Percentiles rank a stretch among this genome's conserved stretches.
These are phyloP conservation scores for Phorcus lineatus DNA, from an alignment of 2,888 invertebrate genomes.

Conservation along the genomic window DNA sequence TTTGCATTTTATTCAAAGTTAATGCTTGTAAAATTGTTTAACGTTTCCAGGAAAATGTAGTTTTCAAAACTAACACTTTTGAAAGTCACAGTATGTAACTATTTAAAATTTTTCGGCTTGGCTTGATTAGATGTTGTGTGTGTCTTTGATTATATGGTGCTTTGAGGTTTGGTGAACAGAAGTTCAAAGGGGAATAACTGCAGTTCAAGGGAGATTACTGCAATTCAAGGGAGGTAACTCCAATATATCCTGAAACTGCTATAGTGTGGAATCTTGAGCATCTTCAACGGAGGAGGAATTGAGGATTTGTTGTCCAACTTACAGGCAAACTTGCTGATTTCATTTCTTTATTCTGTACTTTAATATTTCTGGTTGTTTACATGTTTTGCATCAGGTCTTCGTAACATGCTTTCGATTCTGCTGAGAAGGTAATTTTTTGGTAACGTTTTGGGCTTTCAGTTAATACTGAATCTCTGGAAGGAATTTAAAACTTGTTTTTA, in stretches of 20 bases:
- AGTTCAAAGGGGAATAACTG: not conserved
- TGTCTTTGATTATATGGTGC: not conserved
- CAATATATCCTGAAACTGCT: not conserved
- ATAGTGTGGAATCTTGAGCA: not conserved
- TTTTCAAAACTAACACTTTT: not conserved
- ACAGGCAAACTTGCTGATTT: constrained; percentile 3
- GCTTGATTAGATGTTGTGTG: constrained; percentile 8
- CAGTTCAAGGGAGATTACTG: constrained; percentile 5
- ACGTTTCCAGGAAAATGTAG: no score
- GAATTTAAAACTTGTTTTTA: no score
- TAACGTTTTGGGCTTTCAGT: no score
- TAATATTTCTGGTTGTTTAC: no score
- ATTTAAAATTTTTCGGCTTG: not conserved
- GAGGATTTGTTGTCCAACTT: constrained; percentile 5
- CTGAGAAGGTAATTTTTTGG: no score
- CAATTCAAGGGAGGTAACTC: not conserved
- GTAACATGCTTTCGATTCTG: no score
- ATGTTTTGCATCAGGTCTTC: no score
- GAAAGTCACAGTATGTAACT: not conserved
- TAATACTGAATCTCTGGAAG: no score
- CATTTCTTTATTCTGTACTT: not conserved
- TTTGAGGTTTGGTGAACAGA: not conserved
- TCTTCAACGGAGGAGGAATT: not conserved
- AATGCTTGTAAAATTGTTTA: no score
- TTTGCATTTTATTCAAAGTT: no score